Evolutionary conservation across 2,113 vertebrate genomes (phyloP).

Genomic region (Rhadina sibilatrix): DNA sequence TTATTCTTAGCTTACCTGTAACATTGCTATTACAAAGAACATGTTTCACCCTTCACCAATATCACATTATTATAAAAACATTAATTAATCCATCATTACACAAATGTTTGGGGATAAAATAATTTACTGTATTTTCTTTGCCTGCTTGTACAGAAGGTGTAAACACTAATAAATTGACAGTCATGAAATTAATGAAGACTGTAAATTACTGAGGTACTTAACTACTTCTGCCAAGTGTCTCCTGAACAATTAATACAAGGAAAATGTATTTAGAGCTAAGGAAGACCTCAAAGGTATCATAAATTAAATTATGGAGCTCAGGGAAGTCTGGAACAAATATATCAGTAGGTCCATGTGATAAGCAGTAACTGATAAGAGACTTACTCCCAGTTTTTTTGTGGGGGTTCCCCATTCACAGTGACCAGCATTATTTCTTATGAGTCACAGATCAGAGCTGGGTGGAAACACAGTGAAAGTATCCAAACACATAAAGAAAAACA

Average conservation of each 20-base stretch:
- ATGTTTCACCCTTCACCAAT: too few relatives aligned
- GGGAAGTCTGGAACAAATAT: not conserved
- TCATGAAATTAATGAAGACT: not conserved
- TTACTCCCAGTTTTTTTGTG: not conserved
- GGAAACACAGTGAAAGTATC: not conserved
- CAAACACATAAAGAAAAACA: not conserved
- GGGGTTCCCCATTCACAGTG: not conserved
- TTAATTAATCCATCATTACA: too few relatives aligned
- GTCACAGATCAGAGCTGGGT: not conserved
- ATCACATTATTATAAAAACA: too few relatives aligned
- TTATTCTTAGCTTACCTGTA: too few relatives aligned
- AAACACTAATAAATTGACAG: constrained; percentile 25
- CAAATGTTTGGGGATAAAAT: not conserved
- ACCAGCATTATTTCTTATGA: not conserved
- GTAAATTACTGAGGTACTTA: constrained; percentile 10
- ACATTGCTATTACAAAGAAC: too few relatives aligned
- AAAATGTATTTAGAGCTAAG: not conserved
- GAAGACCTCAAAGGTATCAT: not conserved
- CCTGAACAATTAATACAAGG: not conserved
- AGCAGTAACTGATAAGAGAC: not conserved
- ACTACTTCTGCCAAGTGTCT: not conserved
- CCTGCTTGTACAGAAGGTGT: not conserved
- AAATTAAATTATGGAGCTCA: not conserved
- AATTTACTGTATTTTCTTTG: not conserved
- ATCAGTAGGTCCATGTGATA: not conserved